Evolutionary conservation across 2,113 vertebrate genomes (phyloP), one percentile per base, ranked within the genome.

Genomic region (Hippopotamus amphibius): DNA sequence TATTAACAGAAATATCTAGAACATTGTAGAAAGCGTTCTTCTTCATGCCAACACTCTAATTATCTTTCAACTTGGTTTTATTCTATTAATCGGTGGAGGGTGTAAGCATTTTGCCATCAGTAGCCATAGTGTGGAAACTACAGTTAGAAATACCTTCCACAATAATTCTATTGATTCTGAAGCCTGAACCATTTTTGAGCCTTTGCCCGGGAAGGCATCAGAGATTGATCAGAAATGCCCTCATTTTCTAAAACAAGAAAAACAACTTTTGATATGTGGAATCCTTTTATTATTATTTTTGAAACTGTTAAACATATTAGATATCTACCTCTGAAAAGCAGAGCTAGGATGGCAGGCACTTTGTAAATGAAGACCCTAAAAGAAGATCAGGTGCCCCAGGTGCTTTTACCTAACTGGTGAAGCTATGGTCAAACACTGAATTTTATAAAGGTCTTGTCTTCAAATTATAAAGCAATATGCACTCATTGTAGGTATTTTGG

Each of bases 171-270:
- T 71, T 83, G 28, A 77, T 41, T 17, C 1, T 48, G 59, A 65
- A 82, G 14, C 10, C 5, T 2, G 33, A 77, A 33, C 22, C 33
- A 80, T 53, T 81, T 53, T 50, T 71, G n/a, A 91, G 6, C 50
- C 26, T 88, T 77, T 86, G 22, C 88, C 71, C 7, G 68, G 55
- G 26, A 77, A 77, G 9, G 14, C 12, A 53, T 76, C 13, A 71
- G 26, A 83, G 30, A 93, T 72, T 57, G 89, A 43, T 90, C 81
- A 94, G 55, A 66, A 82, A 48, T 41, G 30, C 2, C 4, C 1
- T 74, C 65, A 28, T 74, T 97, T 94, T 87, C 61, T 71, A 93
- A 83, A 80, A 59, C 17, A 72, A 46, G 26, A 15, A 71, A 86
- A 89, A 65, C 26, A 21, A 41, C 2, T 37, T 88, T 72, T 53